Evolutionary conservation across 2,797 vertebrate genomes (phyloP), one percentile per base, ranked within the genome.

Genomic region (Sebastiscus tertius): DNA sequence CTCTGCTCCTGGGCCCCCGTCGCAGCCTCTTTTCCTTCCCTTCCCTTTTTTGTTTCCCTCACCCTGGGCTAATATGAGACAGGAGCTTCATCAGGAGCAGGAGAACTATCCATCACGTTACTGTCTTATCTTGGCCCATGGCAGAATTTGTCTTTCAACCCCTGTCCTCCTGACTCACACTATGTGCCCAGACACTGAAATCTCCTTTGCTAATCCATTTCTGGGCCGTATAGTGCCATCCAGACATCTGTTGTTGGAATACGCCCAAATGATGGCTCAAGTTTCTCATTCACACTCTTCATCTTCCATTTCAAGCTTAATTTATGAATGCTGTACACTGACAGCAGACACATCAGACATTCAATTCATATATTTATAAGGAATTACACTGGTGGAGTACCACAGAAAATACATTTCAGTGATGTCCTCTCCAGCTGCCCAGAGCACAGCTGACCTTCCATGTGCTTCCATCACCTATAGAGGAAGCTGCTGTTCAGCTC

Each of bases 61-160:
- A 88, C 89, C 85, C 90, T 82, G 85, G 86, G 89, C 82, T 90
- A 93, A 89, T 92, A 83, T 55, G 84, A 92, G 84, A 83, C 91
- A 93, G 89, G 95, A 96, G 97, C 96, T 97, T 97, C 96, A 97
- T 97, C 97, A 96, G 96, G 97, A 96, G 93, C 94, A 95, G 94
- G 59, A 68, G 94, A 95, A 94, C 94, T 49, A 93, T 96, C 96
- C 96, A 96, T 97, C 96, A 96, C 94, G 80, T 94, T 72, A 83
- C 88, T 66, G 83, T 91, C 87, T 87, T 95, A 97, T 97, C 95
- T 94, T 89, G 86, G 94, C 95, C 95, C 93, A 94, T 93, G 95
- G 95, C 95, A 86, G 80, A 90, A 87, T 87, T 36, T 80, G 83
- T 84, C 79, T 90, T 86, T 89, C 77, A 88, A 60, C 66, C 68